phyloP scores from a whole-genome alignment of 2,797 vertebrate genomes.

The Spinus olivaceus region DNA sequence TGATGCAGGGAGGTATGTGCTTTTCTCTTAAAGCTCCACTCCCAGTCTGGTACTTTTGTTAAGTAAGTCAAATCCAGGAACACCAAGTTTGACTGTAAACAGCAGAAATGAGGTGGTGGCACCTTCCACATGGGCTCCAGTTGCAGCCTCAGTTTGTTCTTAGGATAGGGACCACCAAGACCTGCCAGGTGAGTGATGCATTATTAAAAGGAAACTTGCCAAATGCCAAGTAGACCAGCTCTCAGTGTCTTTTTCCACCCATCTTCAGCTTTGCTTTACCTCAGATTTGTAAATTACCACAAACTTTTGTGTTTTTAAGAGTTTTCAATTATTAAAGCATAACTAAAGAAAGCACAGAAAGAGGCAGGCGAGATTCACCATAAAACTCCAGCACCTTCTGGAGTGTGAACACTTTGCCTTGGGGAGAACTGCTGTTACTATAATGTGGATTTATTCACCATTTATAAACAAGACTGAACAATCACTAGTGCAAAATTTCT shows the following conservation, averaged over 20 bases:
- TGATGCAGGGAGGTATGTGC: not conserved
- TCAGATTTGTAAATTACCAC: not conserved
- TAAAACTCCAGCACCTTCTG: slow-evolving; percentile 19
- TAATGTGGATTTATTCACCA: not conserved
- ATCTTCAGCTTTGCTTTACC: not conserved
- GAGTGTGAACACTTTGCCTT: slow-evolving; percentile 1
- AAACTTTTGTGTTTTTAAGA: not conserved
- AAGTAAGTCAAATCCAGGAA: not conserved
- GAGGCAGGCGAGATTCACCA: not conserved
- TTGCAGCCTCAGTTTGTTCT: not conserved
- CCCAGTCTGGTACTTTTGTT: not conserved
- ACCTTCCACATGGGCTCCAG: not conserved
- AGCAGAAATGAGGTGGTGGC: not conserved
- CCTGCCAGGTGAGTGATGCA: not conserved
- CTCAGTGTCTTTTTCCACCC: not conserved
- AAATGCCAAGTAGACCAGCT: not conserved
- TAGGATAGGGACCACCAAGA: not conserved
- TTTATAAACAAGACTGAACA: slow-evolving; percentile 22
- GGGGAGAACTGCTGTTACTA: not conserved
- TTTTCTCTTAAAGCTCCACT: not conserved
- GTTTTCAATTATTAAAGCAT: not conserved
- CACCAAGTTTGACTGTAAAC: not conserved
- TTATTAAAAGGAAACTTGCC: not conserved
- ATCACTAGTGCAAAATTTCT: not conserved
- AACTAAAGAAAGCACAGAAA: not conserved